phyloP scores from a whole-genome alignment of 2,888 invertebrate genomes.

The Augiades crinisus region DNA sequence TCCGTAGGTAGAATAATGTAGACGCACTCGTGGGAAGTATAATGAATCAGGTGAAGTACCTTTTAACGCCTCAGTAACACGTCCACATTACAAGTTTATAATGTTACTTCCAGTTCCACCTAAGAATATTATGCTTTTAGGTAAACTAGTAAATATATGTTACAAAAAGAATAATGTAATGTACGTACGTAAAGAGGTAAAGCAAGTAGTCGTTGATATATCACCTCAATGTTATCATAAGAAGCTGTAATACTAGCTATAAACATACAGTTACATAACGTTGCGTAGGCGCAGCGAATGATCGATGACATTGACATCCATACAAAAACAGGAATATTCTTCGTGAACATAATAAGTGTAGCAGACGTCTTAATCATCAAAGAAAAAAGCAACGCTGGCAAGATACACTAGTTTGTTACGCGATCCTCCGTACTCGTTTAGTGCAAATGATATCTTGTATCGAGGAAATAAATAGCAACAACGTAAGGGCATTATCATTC shows the following conservation, averaged over 20 bases:
- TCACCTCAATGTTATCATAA: neutral
- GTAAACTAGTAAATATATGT: neutral
- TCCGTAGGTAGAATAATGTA: slow-evolving; percentile 42
- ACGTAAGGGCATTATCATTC: slow-evolving; percentile 11
- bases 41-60: slow-evolving; percentile 27
- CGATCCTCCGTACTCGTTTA: slow-evolving; percentile 37
- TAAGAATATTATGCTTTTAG: neutral
- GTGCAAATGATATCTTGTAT: slow-evolving; percentile 36
- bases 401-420: slow-evolving; percentile 34
- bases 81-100: no score
- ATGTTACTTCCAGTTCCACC: no score
- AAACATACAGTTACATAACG: slow-evolving; percentile 22
- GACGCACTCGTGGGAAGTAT: slow-evolving; percentile 44
- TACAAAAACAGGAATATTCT: slow-evolving; percentile 40
- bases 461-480: slow-evolving; percentile 1
- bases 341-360: slow-evolving; percentile 41
- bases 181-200: no score
- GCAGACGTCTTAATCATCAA: slow-evolving; percentile 40
- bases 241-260: neutral
- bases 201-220: no score
- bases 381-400: slow-evolving; percentile 34
- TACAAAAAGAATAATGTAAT: no score
- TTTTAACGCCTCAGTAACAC: slow-evolving; percentile 17
- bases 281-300: slow-evolving; percentile 30
- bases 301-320: slow-evolving; percentile 30